A percentile compares a stretch with the other conserved stretches of the same genome.
phyloP scores from a whole-genome alignment of 2,888 invertebrate species.

The Caenorhabditis zanzibari region DNA sequence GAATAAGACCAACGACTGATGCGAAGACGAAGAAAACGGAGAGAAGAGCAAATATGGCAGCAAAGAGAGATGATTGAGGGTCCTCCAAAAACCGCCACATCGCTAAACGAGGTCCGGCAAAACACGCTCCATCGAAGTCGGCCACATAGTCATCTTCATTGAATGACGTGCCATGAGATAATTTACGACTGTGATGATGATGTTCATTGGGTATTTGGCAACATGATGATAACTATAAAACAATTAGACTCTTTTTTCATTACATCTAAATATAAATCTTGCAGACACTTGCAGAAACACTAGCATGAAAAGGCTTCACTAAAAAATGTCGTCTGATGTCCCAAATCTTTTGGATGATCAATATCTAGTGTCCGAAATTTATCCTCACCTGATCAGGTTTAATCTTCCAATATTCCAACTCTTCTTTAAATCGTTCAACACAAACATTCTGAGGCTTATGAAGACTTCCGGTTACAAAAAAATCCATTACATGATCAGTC shows the following conservation, averaged over 20 bases:
- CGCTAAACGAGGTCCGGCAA: constrained; percentile 69
- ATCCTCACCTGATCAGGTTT: constrained; percentile 74
- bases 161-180: constrained; percentile 63
- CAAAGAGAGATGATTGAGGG: constrained; percentile 78
- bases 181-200: constrained; percentile 38
- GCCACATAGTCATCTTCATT: constrained; percentile 74
- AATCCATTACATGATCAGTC: constrained; percentile 81
- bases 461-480: constrained; percentile 79
- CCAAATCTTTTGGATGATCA: neutral
- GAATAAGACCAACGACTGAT: constrained; percentile 80
- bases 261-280: neutral
- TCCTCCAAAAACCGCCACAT: constrained; percentile 81
- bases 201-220: constrained; percentile 72
- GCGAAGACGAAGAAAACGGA: constrained; percentile 82
- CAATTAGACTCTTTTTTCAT: neutral
- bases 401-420: constrained; percentile 81
- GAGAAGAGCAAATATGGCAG: constrained; percentile 79
- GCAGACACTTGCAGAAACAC: neutral
- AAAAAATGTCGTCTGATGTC: neutral
- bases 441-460: constrained; percentile 78
- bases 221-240: constrained; percentile 80
- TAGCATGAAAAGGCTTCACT: neutral
- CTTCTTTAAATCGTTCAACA: constrained; percentile 81
- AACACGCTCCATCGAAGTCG: constrained; percentile 78
- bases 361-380: neutral